A percentile compares a stretch with the other conserved stretches of the same genome.
phyloP scores from a whole-genome alignment of 2,888 invertebrate genomes.

The Coenonympha arcania region DNA sequence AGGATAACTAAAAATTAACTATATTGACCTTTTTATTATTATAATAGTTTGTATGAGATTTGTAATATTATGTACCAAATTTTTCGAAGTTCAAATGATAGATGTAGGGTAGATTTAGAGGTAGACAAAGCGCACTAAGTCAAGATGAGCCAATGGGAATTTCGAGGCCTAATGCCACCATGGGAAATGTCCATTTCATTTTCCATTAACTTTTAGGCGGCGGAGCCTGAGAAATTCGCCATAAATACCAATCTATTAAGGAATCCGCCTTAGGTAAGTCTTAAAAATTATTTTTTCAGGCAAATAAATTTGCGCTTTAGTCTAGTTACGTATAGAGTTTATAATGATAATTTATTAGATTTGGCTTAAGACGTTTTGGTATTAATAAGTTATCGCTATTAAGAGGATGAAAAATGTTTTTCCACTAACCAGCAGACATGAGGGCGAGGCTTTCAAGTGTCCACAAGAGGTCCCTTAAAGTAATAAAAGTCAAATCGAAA shows the following conservation, averaged over 20 bases:
- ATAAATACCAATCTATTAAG: conserved; percentile 24
- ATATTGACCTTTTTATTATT: no score
- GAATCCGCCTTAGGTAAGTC: conserved; percentile 12
- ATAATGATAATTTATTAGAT: not conserved
- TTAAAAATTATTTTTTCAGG: conserved; percentile 1
- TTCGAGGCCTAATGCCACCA: conserved; percentile 2
- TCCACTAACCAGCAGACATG: conserved; percentile 1
- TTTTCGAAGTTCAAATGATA: not conserved
- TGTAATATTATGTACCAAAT: no score
- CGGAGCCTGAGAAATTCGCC: conserved; percentile 21
- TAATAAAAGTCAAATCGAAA: no score
- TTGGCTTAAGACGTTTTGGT: not conserved
- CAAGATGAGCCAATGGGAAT: conserved; percentile 3
- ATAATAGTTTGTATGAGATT: no score
- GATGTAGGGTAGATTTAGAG: no score
- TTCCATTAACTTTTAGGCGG: conserved; percentile 18
- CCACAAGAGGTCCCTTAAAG: not conserved
- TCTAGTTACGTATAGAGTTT: not conserved
- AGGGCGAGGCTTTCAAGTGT: conserved; percentile 10
- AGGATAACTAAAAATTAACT: no score
- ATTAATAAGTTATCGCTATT: not conserved
- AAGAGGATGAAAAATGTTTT: conserved; percentile 18
- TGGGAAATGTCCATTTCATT: conserved; percentile 17
- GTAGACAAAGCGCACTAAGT: not conserved
- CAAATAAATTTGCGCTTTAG: conserved; percentile 5